Base-by-base conservation (phyloP, 2,888 invertebrate species). In the Gymnocheta viridis region DNA sequence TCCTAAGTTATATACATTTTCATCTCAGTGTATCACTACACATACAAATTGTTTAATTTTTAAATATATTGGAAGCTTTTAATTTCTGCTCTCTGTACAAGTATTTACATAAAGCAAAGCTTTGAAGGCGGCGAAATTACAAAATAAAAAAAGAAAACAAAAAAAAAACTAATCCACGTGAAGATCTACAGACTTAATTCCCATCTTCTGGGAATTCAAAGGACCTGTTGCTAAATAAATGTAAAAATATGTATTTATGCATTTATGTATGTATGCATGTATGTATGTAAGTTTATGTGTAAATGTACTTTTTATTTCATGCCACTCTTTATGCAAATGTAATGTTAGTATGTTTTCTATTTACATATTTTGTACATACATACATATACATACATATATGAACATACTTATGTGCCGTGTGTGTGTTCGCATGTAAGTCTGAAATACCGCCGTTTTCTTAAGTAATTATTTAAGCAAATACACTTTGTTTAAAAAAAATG, bases 391-490 rank as follows among this genome's bases (percentile, higher is more conserved):
- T 38, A 51, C 60, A 5, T 22, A 51, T 14, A 1, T 24, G 6
- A 5, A 32, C 9, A 9, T 32, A 7, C 32, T 32, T 7, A 32
- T 32, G 7, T 7, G 32, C 9, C 19, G 17, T 32, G 29, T 58
- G 4, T 24, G 17, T 47, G 17, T 14, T 32, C 29, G 14, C n/a
- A 6, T 41, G 29, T 29, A 14, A 54, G 10, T 32, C 22, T 41
- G 22, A 54, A 70, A 62, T 12, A 44, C 62, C 73, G 64, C 47
- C 62, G 62, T 54, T 62, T 47, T 62, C 64, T 66, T 58, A 32
- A 51, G 56, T 27, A 72, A 83, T 83, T 64, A 64, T 73, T 74
- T 69, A 49, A 69, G 27, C 64, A 82, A 82, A 82, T 82, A 74
- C 70, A 74, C 79, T 49, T 79, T 79, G 74, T 67, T 74, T 62